Base-by-base conservation (phyloP, 2,888 invertebrate species). In the Monochamus alternatus region DNA sequence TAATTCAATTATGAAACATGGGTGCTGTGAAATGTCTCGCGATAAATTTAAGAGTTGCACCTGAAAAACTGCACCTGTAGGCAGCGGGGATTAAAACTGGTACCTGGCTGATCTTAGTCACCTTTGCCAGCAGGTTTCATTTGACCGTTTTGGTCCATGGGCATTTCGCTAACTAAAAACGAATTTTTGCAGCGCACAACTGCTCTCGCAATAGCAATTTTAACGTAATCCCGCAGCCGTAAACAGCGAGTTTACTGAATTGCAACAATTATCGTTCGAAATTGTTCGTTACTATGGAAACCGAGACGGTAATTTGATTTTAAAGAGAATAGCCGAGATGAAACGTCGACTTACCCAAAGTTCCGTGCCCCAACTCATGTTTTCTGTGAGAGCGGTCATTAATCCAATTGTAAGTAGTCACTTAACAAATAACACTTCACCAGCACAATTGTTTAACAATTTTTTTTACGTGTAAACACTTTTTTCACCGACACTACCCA, bases 291-390 rank as follows among this genome's bases (percentile, higher is more conserved):
- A 68, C 72, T 68, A 74, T 72, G 69, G 74, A 75, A 78, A 78
- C 73, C 52, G 66, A 44, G 62, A 30, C 66, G 71, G 73, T 75
- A 77, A 64, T 73, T 77, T 75, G 62, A 76, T 73, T 76, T 73
- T 70, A 8, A 5, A 59, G 69, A n/a, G 22, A 60, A 69, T 47
- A 22, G 43, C 14, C 5, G 7, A 44, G 4, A 65, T 65, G 3
- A 60, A 43, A 14, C 44, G 44, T 47, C 52, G 69, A 91, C 92
- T 91, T 89, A 93, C 93, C 93, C 93, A 93, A 89, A 93, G 92
- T 90, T 93, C 93, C 77, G 91, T 92, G 89, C 93, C 93, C 93
- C 92, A 93, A 90, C 92, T 92, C 92, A 92, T 92, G 78, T 76
- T 82, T 73, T 84, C 84, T 62, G 81, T 80, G 78, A 80, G 63